Base-by-base conservation (phyloP, 1,140 invertebrate species). In the Psix sp. region DNA sequence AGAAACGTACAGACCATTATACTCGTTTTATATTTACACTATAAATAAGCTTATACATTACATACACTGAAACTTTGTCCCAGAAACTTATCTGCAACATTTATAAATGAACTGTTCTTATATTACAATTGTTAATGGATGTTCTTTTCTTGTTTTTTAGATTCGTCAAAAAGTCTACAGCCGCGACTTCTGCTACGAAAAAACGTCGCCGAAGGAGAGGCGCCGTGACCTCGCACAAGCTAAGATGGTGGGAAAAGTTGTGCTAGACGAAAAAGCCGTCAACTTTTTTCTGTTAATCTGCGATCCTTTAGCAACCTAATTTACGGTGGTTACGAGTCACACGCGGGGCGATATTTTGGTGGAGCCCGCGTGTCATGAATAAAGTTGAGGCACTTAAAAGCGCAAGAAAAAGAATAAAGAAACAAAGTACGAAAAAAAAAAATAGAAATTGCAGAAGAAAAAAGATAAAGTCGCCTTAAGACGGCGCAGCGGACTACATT, bases 91-190 rank as follows among this genome's bases (percentile, higher is more conserved):
- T n/a, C n/a, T n/a, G n/a, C n/a, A n/a, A n/a, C n/a, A n/a, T n/a
- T n/a, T n/a, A n/a, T n/a, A n/a, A n/a, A n/a, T n/a, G n/a, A n/a
- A n/a, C n/a, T n/a, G n/a, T n/a, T n/a, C n/a, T n/a, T n/a, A n/a
- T n/a, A n/a, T n/a, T n/a, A n/a, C n/a, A 24, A 4, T 7, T 24
- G 3, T 24, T 24, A 24, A 24, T 15, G 3, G 3, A 35, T 11
- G 1, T 17, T 29, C 4, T 9, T 3, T 10, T 29, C 18, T n/a
- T 7, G 6, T 57, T 26, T 48, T 72, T 6, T 17, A 74, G 76
- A 60, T 77, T 97, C 80, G 90, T 93, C 7, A 96, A 95, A 86
- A 94, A 94, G 14, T 62, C 72, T 1, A 54, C 68, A 9, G 90
- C 70, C 11, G 48, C 68, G 0, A 90, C 90, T 54, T 88, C 89